phyloP scores from a whole-genome alignment of 1,140 invertebrate species.

The Centruroides vittatus region DNA sequence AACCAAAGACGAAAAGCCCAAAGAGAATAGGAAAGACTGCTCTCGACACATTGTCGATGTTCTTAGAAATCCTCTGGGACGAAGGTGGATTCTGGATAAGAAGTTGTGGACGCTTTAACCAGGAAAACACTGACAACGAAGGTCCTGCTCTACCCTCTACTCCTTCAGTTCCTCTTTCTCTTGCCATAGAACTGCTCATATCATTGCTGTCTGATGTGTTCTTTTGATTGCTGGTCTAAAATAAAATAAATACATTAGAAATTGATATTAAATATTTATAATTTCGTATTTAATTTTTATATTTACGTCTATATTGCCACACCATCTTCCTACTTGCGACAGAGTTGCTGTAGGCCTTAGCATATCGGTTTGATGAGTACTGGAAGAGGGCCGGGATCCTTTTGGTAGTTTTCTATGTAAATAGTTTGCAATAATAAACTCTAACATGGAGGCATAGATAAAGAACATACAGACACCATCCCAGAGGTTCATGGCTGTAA shows the following conservation, averaged over 20 bases:
- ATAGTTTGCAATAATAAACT: constrained; percentile 90
- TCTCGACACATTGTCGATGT: constrained; percentile 82
- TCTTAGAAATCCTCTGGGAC: constrained; percentile 59
- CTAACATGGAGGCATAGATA: constrained; percentile 81
- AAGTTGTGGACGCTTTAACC: constrained; percentile 17
- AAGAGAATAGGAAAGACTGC: constrained; percentile 83
- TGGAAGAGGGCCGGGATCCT: not conserved
- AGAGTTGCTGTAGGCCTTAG: not conserved
- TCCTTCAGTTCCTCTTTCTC: not conserved
- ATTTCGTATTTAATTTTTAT: not conserved
- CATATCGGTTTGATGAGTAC: no score
- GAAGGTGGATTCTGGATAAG: constrained; percentile 35
- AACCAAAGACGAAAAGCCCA: constrained; percentile 80
- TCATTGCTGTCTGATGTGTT: constrained; percentile 11
- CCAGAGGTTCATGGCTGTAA: constrained; percentile 92
- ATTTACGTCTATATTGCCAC: constrained; percentile 11
- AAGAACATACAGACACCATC: constrained; percentile 93
- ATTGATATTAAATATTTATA: not conserved
- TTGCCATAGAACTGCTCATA: not conserved
- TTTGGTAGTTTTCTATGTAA: constrained; percentile 47
- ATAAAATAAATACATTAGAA: not conserved
- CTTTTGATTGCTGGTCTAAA: constrained; percentile 6
- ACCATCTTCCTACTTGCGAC: constrained; percentile 7
- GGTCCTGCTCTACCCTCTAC: not conserved
- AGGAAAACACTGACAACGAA: constrained; percentile 14